Base-by-base conservation (phyloP, 2,113 vertebrate species). In the Spheniscus mendiculus region DNA sequence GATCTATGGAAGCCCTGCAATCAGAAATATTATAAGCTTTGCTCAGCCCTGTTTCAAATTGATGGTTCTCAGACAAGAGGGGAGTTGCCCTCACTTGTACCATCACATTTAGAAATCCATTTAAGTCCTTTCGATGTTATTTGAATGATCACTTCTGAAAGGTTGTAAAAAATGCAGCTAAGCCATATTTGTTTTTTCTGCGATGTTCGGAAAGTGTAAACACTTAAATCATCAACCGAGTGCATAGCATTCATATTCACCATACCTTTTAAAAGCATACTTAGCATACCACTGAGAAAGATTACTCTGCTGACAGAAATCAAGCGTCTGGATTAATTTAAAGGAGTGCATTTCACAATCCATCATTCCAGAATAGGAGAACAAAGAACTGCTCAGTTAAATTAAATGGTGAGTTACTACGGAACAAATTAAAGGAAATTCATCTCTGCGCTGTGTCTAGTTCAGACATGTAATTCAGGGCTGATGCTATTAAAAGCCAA, bases 401-500 rank as follows among this genome's bases (percentile, higher is more conserved):
- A 96, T 95, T 95, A 96, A 96, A 91, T 42, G 44, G 86, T 71
- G 83, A 97, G 89, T 90, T 96, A 89, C 96, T 96, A 77, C 89
- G 89, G 83, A 97, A 95, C 89, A 95, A 91, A 97, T 97, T 83
- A 95, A 96, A 92, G 90, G 86, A 91, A 92, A 97, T 96, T 79
- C 30, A 91, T 94, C 92, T 93, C 81, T 82, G 61, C 44, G 7
- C 82, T 58, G 10, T 87, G 67, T 89, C 83, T 92, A 53, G 69
- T 71, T 77, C 87, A 90, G 92, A 84, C 10, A 0, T 49, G 69
- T 82, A 95, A 95, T 63, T 92, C 44, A 3, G 72, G 77, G 65
- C 61, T 76, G 83, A 42, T 56, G 52, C 67, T 71, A 74, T 70
- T 90, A 73, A 83, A 92, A 81, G n/a, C 72, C 79, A 83, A 85